Base-by-base conservation (phyloP, 2,888 invertebrate genomes). In the Liodrosophila aerea region DNA sequence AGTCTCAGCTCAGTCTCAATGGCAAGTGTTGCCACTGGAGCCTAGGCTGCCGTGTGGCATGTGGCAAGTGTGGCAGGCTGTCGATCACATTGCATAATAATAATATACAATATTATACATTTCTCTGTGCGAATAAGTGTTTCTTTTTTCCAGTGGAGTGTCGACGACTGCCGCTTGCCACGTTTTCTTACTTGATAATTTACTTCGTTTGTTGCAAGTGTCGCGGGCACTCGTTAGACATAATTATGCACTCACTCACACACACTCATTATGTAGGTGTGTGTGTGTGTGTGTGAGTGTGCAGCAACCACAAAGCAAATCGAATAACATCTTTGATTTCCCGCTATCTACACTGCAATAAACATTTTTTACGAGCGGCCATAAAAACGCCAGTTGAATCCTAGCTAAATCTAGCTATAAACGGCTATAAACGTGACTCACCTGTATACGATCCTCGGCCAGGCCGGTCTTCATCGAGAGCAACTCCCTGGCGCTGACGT, bases 401-500 rank as follows among this genome's bases (percentile, higher is more conserved):
- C n/a, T n/a, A n/a, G n/a, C n/a, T n/a, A 22, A 22, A 22, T 22
- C 22, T 22, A 22, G 3, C 22, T 2, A 22, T 4, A 22, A 22
- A 4, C 22, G 3, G 22, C 22, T 5, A 22, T 4, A 22, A 22
- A 22, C 30, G 13, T 9, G 33, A 90, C 94, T 92, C 82, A 97
- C 97, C 94, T 97, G 97, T 93, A 97, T 97, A 90, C 97, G 93
- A 91, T 97, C 97, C 89, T 97, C 97, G 33, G 97, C 97, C 46
- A 97, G 92, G 90, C 97, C 97, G 39, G 97, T 97, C 91, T 97
- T 96, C 85, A 97, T 93, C 60, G 96, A 96, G 78, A 97, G 92
- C 95, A 96, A 95, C 91, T 97, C 97, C 57, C 99, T 92, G 51
- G 98, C 98, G 91, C 98, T 98, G 74, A 99, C 98, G 91, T 99